Percentiles rank a stretch among this genome's conserved stretches.
Conservation (phyloP, 2,888 invertebrate species). For the Theretra japonica region DNA sequence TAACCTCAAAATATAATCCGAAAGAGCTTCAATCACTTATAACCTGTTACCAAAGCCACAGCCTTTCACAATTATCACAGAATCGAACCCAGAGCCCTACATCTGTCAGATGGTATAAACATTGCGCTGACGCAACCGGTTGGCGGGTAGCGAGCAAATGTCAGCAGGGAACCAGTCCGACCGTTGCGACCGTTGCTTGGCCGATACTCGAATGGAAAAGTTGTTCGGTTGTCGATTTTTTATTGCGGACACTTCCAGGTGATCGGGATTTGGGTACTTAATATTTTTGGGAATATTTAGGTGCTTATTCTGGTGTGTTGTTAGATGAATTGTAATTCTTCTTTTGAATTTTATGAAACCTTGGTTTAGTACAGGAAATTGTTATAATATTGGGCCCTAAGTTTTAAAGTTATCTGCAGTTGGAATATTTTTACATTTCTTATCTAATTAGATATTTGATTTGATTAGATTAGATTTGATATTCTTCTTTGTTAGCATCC, state of each 20-base stretch:
- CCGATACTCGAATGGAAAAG: conserved; percentile 25
- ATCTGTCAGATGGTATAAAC: conserved; percentile 32
- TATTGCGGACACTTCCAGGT: conserved; percentile 9
- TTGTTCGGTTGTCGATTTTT: conserved; percentile 9
- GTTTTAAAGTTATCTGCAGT: too few species aligned
- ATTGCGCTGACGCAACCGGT: conserved; percentile 37
- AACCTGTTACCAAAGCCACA: background rate
- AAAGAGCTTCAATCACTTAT: background rate
- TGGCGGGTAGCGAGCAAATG: conserved; percentile 35
- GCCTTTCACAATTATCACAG: conserved; percentile 28
- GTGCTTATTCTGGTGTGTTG: background rate
- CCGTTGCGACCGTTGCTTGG: conserved; percentile 16
- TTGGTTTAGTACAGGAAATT: too few species aligned
- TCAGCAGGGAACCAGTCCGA: conserved; percentile 27
- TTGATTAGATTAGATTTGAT: too few species aligned
- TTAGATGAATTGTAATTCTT: too few species aligned
- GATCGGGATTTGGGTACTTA: background rate
- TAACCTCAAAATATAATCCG: background rate
- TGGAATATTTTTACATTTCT: too few species aligned
- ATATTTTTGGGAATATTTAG: background rate
- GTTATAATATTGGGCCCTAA: too few species aligned
- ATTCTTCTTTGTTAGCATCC: too few species aligned
- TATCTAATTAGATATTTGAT: too few species aligned
- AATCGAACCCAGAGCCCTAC: conserved; percentile 33
- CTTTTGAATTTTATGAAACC: too few species aligned